phyloP scores from a whole-genome alignment of 2,113 vertebrate species.

The Mustelus asterias region DNA sequence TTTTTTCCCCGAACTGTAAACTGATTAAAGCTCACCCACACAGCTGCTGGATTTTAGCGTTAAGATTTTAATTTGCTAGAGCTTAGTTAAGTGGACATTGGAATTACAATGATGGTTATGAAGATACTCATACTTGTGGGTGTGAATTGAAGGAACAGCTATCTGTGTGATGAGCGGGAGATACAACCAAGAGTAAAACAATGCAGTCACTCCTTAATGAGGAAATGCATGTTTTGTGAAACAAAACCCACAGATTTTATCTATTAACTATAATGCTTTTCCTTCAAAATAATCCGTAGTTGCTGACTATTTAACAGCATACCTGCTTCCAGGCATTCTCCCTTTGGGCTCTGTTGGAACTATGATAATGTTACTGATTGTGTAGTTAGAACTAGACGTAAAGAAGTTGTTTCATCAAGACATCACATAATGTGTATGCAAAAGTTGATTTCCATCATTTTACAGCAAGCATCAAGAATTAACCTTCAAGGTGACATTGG shows the following conservation, averaged over 20 bases:
- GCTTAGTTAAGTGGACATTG: background rate
- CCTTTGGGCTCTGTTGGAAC: background rate
- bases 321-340: background rate
- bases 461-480: background rate
- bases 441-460: background rate
- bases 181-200: background rate
- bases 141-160: background rate
- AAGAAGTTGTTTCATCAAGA: background rate
- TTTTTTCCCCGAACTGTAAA: background rate
- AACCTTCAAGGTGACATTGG: slow-evolving; percentile 17
- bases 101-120: background rate
- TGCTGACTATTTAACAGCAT: background rate
- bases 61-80: background rate
- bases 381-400: background rate
- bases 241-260: background rate
- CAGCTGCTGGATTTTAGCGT: background rate
- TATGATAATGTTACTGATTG: background rate
- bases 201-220: background rate
- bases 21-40: background rate
- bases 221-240: background rate
- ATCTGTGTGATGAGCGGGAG: background rate
- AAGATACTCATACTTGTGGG: background rate
- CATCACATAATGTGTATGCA: background rate
- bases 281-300: background rate
- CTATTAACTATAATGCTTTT: background rate